Conservation (phyloP, 1,140 invertebrate genomes). For the Solen grandis region DNA sequence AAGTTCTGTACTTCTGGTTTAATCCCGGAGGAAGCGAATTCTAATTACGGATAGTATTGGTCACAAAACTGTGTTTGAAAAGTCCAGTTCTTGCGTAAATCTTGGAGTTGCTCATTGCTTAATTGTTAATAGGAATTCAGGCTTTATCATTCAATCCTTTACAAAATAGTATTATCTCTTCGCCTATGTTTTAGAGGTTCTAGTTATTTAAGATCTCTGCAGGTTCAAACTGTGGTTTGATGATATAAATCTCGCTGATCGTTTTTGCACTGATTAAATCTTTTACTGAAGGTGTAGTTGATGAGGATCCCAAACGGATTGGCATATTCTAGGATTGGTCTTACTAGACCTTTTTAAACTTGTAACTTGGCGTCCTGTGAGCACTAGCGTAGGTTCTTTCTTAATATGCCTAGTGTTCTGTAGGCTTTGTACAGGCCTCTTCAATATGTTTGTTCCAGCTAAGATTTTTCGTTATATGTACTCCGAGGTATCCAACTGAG, state of each 20-base stretch:
- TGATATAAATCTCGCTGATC: background rate
- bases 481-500: too few species aligned
- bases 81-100: too few species aligned
- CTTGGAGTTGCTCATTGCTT: too few species aligned
- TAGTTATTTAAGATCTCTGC: background rate
- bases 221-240: background rate
- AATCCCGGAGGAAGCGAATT: too few species aligned
- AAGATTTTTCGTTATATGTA: too few species aligned
- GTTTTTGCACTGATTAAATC: background rate
- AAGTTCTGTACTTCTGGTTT: too few species aligned
- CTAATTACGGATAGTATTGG: too few species aligned
- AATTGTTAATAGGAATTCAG: background rate
- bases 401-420: slow-evolving; percentile 3
- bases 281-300: too few species aligned
- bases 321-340: slow-evolving; percentile 22
- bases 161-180: background rate
- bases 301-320: too few species aligned
- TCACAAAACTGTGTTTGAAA: too few species aligned
- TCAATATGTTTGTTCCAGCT: too few species aligned
- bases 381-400: background rate
- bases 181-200: background rate
- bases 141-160: slow-evolving; percentile 4
- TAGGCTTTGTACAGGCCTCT: too few species aligned
- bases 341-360: slow-evolving; percentile 19
- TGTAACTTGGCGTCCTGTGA: slow-evolving; percentile 4